Evolutionary conservation across 2,113 vertebrate genomes (phyloP).

Genomic region (zebrafish (Danio rerio)): DNA sequence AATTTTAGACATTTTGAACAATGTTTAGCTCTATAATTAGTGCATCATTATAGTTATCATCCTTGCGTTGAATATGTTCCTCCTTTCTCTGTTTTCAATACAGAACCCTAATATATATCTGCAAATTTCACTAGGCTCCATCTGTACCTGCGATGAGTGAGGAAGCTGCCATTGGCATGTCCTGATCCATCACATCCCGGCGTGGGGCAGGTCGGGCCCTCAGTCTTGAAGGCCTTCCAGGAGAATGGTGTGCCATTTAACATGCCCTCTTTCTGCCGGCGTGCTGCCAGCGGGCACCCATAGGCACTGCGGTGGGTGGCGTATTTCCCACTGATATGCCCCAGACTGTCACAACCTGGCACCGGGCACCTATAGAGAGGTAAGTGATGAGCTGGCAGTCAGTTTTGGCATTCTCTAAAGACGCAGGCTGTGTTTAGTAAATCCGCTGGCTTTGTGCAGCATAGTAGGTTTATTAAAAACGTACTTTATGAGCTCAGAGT

Average conservation of each 20-base stretch:
- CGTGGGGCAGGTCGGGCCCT: conserved; percentile 93
- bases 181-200: conserved; percentile 95
- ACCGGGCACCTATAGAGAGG: conserved; percentile 86
- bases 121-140: neutral
- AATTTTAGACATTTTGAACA: too few relatives aligned
- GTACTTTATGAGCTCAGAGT: conserved; percentile 92
- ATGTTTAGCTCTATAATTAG: too few relatives aligned
- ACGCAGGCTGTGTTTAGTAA: neutral
- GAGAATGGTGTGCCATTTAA: conserved; percentile 91
- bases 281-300: conserved; percentile 91
- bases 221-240: conserved; percentile 94
- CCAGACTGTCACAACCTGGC: conserved; percentile 94
- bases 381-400: conserved; percentile 15
- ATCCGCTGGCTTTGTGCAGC: neutral
- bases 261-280: conserved; percentile 92
- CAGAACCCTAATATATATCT: neutral
- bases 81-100: too few relatives aligned
- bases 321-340: conserved; percentile 98
- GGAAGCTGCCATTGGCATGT: conserved; percentile 96
- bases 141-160: conserved; percentile 95
- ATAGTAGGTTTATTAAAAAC: neutral
- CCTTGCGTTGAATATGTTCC: too few relatives aligned
- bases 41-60: too few relatives aligned
- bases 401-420: conserved; percentile 1
- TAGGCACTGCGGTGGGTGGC: conserved; percentile 97